These are phyloP conservation scores for Portunus trituberculatus DNA, from an alignment of 1,140 invertebrate species.

Conservation along the genomic window DNA sequence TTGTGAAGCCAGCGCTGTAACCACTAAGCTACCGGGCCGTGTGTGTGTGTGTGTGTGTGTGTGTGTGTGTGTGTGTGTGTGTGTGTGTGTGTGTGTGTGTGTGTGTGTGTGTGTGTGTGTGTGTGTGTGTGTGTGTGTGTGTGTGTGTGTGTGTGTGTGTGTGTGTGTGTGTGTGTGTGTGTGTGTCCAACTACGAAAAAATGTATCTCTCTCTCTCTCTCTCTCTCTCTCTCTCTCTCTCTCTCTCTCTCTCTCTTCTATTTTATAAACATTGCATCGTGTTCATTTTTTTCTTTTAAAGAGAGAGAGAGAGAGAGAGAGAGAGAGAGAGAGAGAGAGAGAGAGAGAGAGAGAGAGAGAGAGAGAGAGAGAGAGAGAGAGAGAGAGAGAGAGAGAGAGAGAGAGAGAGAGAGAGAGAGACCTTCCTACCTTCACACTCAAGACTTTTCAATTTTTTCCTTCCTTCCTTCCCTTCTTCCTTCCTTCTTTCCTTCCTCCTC, in stretches of 20 bases:
- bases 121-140: neutral
- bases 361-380: no score
- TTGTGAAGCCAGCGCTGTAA: no score
- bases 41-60: neutral
- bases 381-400: no score
- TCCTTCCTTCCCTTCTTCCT: neutral
- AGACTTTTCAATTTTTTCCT: neutral
- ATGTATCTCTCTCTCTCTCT: no score
- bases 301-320: no score
- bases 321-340: no score
- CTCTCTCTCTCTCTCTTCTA: neutral
- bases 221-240: constrained; percentile 45
- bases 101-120: neutral
- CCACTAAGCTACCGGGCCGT: no score
- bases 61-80: neutral
- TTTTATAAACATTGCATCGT: neutral
- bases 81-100: neutral
- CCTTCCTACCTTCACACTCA: neutral
- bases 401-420: no score
- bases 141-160: neutral
- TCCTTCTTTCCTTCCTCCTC: neutral
- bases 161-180: neutral
- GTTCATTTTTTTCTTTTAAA: neutral
- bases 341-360: no score
- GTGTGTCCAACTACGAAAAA: no score